Evolutionary conservation across 2,888 invertebrate genomes (phyloP).

Genomic region (Callyntrura sp.): DNA sequence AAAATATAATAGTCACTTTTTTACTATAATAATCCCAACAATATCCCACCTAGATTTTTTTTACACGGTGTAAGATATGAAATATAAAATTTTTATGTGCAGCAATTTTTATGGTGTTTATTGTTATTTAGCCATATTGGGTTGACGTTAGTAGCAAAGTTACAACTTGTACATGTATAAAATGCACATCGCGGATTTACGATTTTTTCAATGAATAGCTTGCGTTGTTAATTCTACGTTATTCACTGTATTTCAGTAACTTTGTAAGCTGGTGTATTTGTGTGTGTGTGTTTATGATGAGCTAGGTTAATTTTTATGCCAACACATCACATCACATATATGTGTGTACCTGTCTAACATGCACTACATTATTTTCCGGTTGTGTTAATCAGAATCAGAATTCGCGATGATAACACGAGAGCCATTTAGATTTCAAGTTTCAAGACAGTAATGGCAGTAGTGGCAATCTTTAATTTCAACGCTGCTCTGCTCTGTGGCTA

Average conservation of each 20-base stretch:
- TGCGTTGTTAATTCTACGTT: not conserved
- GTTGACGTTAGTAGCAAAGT: not conserved
- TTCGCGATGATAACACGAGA: slow-evolving; percentile 51
- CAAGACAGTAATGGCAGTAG: slow-evolving; percentile 28
- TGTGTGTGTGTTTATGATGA: not conserved
- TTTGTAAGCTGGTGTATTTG: not conserved
- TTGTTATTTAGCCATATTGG: slow-evolving; percentile 5
- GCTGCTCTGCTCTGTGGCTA: not conserved
- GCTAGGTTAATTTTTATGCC: not conserved
- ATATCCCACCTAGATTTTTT: slow-evolving; percentile 12
- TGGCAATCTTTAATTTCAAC: slow-evolving; percentile 6
- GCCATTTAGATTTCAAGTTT: slow-evolving; percentile 63
- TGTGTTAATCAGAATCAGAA: slow-evolving; percentile 55
- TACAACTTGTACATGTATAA: not conserved
- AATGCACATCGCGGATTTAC: slow-evolving; percentile 10
- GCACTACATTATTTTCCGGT: slow-evolving; percentile 69
- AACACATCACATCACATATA: not conserved
- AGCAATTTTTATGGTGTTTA: slow-evolving; percentile 34
- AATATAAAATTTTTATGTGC: slow-evolving; percentile 15
- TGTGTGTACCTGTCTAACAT: not conserved
- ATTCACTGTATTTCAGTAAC: slow-evolving; percentile 6
- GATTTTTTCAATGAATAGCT: not conserved
- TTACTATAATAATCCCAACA: slow-evolving; percentile 27
- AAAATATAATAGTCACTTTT: not conserved
- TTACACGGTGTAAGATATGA: slow-evolving; percentile 33